Base-by-base conservation (phyloP, 2,113 vertebrate species). In the Phoenicopterus ruber region DNA sequence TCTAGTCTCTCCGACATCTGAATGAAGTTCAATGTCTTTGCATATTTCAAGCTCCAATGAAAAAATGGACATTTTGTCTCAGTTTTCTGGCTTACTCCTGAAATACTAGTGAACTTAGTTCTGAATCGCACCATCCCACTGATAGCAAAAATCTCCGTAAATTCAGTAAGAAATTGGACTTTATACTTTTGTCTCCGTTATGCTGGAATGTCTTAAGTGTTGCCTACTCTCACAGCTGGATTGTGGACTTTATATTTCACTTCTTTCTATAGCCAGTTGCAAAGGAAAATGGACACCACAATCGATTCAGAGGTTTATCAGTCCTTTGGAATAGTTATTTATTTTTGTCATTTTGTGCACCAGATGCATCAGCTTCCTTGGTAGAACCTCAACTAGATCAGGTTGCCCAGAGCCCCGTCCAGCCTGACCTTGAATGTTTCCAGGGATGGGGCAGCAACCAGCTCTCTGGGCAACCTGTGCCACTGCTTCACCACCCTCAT, bases 1-100 rank as follows among this genome's bases (percentile, higher is more conserved):
- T 86, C 66, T 86, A 90, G 44, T 91, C 78, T 93, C 58, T 80
- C 69, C 92, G 82, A 26, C 54, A 95, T 95, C 57, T 84, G 90
- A 95, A 80, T 96, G 87, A 87, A 97, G 87, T 91, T 93, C 58
- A 79, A 28, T 91, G 22, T 93, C 91, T 97, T 95, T 91, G 49
- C 73, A 61, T 86, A 93, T 88, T 94, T 97, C 69, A 96, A 55
- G 54, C 82, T 92, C 31, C 78, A 88, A 17, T 86, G 82, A 91
- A 88, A 97, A 97, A 88, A 67, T 22, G 5, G 57, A 38, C 59
- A 62, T 82, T 93, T 95, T 94, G 19, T 91, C 72, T 96, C 54
- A 49, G n/a, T 70, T 88, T 78, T 95, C 66, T 91, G 32, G 10
- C 69, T 40, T 87, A 47, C 44, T 79, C 24, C 17, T 82, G 63